Conservation (phyloP, 1,140 invertebrate genomes). For the Apis florea region DNA sequence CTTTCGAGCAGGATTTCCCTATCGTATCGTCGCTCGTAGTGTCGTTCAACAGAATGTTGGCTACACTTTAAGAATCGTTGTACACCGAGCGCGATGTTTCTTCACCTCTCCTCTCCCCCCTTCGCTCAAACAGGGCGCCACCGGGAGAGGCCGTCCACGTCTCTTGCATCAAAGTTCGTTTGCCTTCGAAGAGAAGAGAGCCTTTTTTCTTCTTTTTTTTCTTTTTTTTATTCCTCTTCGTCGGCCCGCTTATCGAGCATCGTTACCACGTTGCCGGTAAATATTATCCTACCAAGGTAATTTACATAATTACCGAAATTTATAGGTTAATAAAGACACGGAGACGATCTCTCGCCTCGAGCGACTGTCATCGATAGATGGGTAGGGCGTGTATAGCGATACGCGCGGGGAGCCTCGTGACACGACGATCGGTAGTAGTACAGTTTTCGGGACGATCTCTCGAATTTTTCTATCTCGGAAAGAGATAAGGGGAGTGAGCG, state of each 20-base stretch:
- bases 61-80: not conserved
- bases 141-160: not conserved
- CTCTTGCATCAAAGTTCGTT: slow-evolving; percentile 46
- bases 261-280: slow-evolving; percentile 39
- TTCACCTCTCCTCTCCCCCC: too few relatives aligned
- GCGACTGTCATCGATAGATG: not conserved
- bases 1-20: not conserved
- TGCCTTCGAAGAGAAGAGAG: slow-evolving; percentile 50
- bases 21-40: too few relatives aligned
- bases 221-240: too few relatives aligned
- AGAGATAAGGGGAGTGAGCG: too few relatives aligned
- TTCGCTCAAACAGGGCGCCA: not conserved
- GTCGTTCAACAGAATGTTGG: not conserved
- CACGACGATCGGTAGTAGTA: not conserved
- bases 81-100: not conserved
- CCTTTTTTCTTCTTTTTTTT: too few relatives aligned
- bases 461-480: not conserved
- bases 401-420: not conserved
- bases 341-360: not conserved
- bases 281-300: slow-evolving; percentile 34
- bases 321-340: slow-evolving; percentile 14
- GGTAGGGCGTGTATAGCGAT: too few relatives aligned
- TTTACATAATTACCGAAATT: slow-evolving; percentile 54
- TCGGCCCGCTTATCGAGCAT: not conserved
- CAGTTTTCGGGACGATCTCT: not conserved